Evolutionary conservation across 2,113 vertebrate species (phyloP).

Genomic region (Laterallus jamaicensis): DNA sequence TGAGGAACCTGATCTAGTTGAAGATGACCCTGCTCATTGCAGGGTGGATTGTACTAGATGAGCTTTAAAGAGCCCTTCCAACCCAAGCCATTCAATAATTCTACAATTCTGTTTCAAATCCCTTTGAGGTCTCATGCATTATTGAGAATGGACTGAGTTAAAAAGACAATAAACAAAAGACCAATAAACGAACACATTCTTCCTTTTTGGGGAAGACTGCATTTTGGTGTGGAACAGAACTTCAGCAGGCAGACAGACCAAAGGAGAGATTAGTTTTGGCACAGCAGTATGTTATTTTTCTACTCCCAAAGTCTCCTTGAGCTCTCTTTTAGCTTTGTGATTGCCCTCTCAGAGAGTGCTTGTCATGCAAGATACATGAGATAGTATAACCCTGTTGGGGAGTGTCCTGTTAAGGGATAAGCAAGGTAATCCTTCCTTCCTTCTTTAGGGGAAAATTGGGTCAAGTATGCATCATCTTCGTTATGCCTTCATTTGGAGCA

Average conservation of each 20-base stretch:
- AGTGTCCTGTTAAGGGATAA: not conserved
- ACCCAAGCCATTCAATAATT: not conserved
- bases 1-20: not conserved
- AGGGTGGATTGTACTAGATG: not conserved
- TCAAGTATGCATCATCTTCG: not conserved
- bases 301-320: not conserved
- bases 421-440: not conserved
- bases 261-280: not conserved
- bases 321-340: not conserved
- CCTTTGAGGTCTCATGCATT: not conserved
- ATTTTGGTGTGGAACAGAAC: not conserved
- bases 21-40: not conserved
- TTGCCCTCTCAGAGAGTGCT: not conserved
- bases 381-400: not conserved
- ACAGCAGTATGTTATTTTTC: not conserved
- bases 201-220: not conserved
- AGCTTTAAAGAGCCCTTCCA: no score
- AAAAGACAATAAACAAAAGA: not conserved
- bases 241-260: not conserved
- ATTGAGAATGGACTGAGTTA: not conserved
- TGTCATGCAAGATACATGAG: not conserved
- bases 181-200: not conserved
- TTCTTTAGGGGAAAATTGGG: not conserved
- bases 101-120: not conserved
- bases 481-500: not conserved